These are phyloP conservation scores for Labeo rohita DNA, from an alignment of 2,113 vertebrate species.

Conservation along the genomic window DNA sequence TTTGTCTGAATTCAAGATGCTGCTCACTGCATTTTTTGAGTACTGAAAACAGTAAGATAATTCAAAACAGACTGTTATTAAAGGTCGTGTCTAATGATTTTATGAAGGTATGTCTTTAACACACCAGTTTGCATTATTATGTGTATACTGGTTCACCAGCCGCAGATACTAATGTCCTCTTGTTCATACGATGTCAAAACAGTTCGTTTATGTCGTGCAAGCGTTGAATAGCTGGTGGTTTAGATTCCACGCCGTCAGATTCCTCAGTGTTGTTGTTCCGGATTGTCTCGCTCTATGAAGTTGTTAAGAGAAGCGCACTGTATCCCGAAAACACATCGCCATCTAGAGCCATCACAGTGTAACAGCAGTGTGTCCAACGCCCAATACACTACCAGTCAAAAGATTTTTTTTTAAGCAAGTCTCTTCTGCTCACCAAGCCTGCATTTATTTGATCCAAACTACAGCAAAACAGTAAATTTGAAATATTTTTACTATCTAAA, in stretches of 20 bases:
- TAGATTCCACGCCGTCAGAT: not conserved
- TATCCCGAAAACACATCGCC: not conserved
- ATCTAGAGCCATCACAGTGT: not conserved
- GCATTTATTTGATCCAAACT: too few species aligned
- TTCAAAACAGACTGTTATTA: not conserved
- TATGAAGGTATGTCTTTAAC: not conserved
- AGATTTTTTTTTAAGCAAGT: too few species aligned
- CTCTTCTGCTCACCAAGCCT: too few species aligned
- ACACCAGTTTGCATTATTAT: not conserved
- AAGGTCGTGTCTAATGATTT: not conserved
- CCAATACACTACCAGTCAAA: too few species aligned
- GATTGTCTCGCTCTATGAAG: conserved; percentile 32
- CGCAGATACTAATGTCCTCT: not conserved
- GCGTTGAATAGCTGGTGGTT: not conserved
- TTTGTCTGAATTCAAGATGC: not conserved
- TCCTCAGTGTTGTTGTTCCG: conserved; percentile 1
- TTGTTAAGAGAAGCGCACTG: not conserved
- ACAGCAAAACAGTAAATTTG: too few species aligned
- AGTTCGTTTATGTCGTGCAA: not conserved
- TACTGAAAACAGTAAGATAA: not conserved
- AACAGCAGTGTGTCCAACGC: not conserved
- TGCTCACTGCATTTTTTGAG: not conserved
- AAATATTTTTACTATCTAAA: too few species aligned
- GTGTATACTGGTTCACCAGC: not conserved
- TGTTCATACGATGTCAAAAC: not conserved